Evolutionary conservation across 2,888 invertebrate species (phyloP).

Genomic region (Linnaemya tessellans): DNA sequence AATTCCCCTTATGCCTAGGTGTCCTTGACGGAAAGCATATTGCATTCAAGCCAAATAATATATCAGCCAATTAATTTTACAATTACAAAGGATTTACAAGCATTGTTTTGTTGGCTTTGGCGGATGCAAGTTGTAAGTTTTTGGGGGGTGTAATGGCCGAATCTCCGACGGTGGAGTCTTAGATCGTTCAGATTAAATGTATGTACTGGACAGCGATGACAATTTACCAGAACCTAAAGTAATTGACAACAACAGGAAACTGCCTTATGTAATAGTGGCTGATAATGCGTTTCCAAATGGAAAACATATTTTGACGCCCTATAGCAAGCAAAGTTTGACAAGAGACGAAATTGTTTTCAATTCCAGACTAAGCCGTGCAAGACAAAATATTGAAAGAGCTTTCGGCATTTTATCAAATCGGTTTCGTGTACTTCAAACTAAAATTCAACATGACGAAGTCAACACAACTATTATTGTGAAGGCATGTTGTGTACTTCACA

Average conservation of each 20-base stretch:
- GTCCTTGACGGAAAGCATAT: conserved; percentile 20
- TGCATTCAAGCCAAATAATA: conserved; percentile 26
- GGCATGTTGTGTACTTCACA: no score
- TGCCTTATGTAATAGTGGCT: no score
- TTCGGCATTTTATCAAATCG: conserved; percentile 23
- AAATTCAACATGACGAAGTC: conserved; percentile 28
- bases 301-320: no score
- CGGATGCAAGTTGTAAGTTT: conserved; percentile 10
- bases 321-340: no score
- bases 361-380: no score
- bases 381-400: no score
- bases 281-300: no score
- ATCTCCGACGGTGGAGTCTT: no score
- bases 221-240: conserved; percentile 27
- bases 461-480: conserved; percentile 33
- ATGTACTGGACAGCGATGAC: conserved; percentile 15
- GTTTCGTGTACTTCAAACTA: conserved; percentile 14
- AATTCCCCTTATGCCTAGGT: conserved; percentile 27
- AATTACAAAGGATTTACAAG: conserved; percentile 17
- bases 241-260: conserved; percentile 17
- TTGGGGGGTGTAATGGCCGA: conserved; percentile 8
- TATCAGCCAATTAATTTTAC: conserved; percentile 19
- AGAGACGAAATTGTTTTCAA: no score
- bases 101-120: conserved; percentile 9
- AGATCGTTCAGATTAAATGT: conserved; percentile 38